Percentiles rank a stretch among this genome's conserved stretches.
These are phyloP conservation scores for Dendroctonus valens DNA, from an alignment of 1,140 invertebrate genomes.

Conservation along the genomic window DNA sequence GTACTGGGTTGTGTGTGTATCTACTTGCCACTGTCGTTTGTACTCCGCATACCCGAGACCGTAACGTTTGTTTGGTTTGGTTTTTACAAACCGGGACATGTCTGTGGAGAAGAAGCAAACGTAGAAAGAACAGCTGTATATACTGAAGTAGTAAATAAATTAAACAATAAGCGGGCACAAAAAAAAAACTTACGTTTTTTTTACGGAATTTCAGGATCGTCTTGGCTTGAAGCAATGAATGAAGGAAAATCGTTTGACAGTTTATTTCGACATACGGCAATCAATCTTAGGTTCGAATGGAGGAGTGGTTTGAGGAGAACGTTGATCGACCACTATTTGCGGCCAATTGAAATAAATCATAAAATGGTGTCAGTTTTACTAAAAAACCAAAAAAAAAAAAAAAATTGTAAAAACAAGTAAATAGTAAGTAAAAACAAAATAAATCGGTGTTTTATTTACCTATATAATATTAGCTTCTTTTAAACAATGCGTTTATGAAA, in stretches of 20 bases:
- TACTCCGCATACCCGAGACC: no score
- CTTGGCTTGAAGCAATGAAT: slow-evolving; percentile 81
- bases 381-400: no score
- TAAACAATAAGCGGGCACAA: neutral
- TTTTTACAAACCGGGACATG: slow-evolving; percentile 80
- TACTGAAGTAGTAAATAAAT: slow-evolving; percentile 59
- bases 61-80: no score
- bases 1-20: no score
- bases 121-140: slow-evolving; percentile 63
- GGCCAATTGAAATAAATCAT: slow-evolving; percentile 11
- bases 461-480: no score
- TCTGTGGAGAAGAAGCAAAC: slow-evolving; percentile 57
- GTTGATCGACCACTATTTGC: slow-evolving; percentile 77
- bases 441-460: no score
- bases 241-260: slow-evolving; percentile 68
- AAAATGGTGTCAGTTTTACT: no score
- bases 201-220: slow-evolving; percentile 75
- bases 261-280: slow-evolving; percentile 77
- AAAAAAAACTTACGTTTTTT: slow-evolving; percentile 3
- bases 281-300: slow-evolving; percentile 82
- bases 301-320: slow-evolving; percentile 82
- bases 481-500: no score
- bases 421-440: no score
- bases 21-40: no score
- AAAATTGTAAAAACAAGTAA: no score